A percentile compares a stretch with the other conserved stretches of the same genome.
These are phyloP conservation scores for Motacilla tschutschensis DNA, from an alignment of 2,113 vertebrate genomes.

Conservation along the genomic window DNA sequence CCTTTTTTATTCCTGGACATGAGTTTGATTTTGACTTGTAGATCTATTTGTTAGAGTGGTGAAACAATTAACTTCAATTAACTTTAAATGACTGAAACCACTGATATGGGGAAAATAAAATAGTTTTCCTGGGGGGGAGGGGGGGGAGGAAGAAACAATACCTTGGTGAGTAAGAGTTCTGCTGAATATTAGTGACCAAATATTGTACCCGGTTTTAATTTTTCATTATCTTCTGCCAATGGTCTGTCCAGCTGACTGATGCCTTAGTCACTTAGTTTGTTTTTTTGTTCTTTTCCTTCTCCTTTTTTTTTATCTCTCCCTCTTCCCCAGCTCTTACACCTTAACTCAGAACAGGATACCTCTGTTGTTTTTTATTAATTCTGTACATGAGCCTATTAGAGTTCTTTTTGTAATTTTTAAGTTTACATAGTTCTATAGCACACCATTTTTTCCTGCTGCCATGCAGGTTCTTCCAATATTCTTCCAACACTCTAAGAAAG, in stretches of 20 bases:
- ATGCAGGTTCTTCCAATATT: neutral
- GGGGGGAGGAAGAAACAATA: neutral
- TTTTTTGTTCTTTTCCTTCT: neutral
- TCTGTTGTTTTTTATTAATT: neutral
- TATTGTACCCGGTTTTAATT: neutral
- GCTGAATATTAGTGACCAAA: neutral
- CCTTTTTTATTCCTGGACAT: neutral
- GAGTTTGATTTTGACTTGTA: neutral
- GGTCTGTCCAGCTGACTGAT: neutral
- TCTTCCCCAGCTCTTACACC: accelerated
- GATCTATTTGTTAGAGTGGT: neutral
- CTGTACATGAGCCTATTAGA: neutral
- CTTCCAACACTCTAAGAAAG: neutral
- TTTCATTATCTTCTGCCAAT: neutral
- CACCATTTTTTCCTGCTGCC: neutral
- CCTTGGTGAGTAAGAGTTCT: neutral
- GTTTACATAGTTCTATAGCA: neutral
- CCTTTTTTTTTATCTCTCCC: neutral
- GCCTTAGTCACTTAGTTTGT: neutral
- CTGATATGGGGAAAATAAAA: neutral
- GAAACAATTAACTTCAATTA: neutral
- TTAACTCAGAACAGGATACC: neutral
- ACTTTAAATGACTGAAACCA: neutral
- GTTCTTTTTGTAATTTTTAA: neutral
- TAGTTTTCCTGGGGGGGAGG: neutral